Evolutionary conservation across 2,113 vertebrate genomes (phyloP).

Genomic region (Psephotus haematonotus): DNA sequence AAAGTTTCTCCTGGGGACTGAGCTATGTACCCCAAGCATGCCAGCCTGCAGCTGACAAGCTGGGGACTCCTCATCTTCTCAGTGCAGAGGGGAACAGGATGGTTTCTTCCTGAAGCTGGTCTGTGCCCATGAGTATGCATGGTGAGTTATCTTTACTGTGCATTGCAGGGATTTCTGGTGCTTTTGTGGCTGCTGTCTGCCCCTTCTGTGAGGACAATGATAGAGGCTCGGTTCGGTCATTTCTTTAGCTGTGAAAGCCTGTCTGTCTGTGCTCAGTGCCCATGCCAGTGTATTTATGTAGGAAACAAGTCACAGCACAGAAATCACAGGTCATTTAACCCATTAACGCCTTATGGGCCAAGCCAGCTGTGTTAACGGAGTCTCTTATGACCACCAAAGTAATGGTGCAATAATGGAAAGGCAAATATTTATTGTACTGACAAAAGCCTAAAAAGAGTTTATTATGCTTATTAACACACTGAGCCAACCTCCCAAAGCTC

Average conservation of each 20-base stretch:
- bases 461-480: not conserved
- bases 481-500: not conserved
- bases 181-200: not conserved
- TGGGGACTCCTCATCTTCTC: not conserved
- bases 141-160: not conserved
- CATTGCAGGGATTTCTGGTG: not conserved
- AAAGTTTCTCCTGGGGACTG: not conserved
- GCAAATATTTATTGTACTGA: not conserved
- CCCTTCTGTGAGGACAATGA: not conserved
- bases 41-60: not conserved
- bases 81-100: not conserved
- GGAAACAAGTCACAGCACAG: not conserved
- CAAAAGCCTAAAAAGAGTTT: not conserved
- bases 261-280: not conserved
- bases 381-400: not conserved
- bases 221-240: not conserved
- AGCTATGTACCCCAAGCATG: fast-evolving
- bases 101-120: not conserved
- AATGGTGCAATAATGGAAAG: not conserved
- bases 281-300: not conserved
- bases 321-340: not conserved
- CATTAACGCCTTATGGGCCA: not conserved
- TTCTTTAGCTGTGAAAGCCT: not conserved
- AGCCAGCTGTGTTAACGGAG: not conserved
- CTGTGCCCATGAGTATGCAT: not conserved